Conservation (phyloP, 2,888 invertebrate species). For the Luperina nickerlii region DNA sequence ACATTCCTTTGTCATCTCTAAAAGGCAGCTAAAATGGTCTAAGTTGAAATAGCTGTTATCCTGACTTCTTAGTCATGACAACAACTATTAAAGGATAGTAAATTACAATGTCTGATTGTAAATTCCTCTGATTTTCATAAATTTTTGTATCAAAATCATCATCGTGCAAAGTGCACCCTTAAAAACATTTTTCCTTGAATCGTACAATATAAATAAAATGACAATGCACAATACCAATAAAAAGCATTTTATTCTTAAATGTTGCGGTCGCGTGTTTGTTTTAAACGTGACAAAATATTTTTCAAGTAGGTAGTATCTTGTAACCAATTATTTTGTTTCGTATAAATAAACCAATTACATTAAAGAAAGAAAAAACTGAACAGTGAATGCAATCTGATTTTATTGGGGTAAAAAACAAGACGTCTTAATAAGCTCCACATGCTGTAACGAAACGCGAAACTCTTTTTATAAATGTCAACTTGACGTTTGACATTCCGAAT, state of each 20-base stretch:
- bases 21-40: neutral
- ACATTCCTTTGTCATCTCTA: neutral
- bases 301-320: neutral
- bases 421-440: constrained; percentile 62
- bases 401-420: constrained; percentile 53
- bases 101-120: neutral
- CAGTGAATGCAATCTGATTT: constrained; percentile 35
- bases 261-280: neutral
- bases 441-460: constrained; percentile 61
- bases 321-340: constrained; percentile 32
- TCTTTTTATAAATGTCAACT: constrained; percentile 70
- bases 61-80: neutral
- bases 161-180: neutral
- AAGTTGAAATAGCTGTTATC: neutral
- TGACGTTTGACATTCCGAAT: constrained; percentile 75
- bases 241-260: neutral
- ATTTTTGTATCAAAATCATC: neutral
- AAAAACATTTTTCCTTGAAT: neutral
- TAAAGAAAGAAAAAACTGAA: constrained; percentile 3
- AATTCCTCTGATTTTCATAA: neutral
- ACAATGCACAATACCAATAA: constrained; percentile 20
- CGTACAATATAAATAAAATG: neutral
- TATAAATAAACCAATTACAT: constrained; percentile 15
- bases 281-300: constrained; percentile 7
- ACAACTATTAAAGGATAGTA: neutral